phyloP scores from a whole-genome alignment of 1,140 invertebrate species.

The Anthonomus grandis region DNA sequence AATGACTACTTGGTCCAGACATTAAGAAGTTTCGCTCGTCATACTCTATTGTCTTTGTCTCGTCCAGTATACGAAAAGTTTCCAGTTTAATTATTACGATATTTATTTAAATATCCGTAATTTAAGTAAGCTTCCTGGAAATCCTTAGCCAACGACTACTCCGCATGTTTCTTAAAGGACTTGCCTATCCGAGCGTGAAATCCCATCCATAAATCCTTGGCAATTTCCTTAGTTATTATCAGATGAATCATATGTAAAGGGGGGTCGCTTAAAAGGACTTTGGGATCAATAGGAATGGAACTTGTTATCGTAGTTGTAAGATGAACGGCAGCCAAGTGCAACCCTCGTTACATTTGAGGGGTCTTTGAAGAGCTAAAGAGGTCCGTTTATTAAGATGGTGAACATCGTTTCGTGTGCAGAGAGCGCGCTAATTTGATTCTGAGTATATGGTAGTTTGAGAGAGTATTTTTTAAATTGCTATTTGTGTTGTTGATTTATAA shows the following conservation, averaged over 20 bases:
- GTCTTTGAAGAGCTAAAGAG: slow-evolving; percentile 15
- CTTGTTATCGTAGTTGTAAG: slow-evolving; percentile 11
- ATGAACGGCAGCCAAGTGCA: slow-evolving; percentile 5
- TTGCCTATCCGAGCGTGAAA: slow-evolving; percentile 16
- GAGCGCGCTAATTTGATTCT: slow-evolving; percentile 9
- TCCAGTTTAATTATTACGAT: background rate
- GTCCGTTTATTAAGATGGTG: slow-evolving; percentile 22
- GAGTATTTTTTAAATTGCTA: background rate
- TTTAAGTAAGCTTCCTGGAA: too few species aligned
- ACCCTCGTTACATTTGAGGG: background rate
- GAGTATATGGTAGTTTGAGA: too few species aligned
- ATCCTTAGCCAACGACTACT: too few species aligned
- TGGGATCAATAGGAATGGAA: slow-evolving; percentile 25
- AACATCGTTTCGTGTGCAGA: slow-evolving; percentile 11
- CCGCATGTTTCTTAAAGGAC: background rate
- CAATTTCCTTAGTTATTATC: slow-evolving; percentile 24
- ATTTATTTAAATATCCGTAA: background rate
- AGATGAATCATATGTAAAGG: slow-evolving; percentile 26
- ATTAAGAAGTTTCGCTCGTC: too few species aligned
- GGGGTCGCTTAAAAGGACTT: slow-evolving; percentile 18
- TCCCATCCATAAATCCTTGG: slow-evolving; percentile 20
- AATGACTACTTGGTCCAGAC: too few species aligned
- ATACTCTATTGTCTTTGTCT: too few species aligned
- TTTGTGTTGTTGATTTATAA: too few species aligned
- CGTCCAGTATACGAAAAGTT: too few species aligned